Base-by-base conservation (phyloP, 2,888 invertebrate species). In the Ophion ventricosus region DNA sequence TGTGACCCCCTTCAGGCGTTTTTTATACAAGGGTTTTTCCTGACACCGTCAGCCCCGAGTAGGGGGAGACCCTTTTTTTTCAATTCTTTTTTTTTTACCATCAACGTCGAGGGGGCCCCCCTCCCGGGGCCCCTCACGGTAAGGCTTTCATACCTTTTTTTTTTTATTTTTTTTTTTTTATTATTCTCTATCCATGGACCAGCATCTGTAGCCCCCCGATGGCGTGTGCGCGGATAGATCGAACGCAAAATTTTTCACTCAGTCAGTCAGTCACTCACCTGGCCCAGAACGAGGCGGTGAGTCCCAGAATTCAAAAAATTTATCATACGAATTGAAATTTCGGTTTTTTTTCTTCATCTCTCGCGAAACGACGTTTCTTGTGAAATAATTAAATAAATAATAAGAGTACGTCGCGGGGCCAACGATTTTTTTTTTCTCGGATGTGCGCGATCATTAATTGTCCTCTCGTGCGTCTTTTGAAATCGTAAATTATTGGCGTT, bases 221-320 rank as follows among this genome's bases (percentile, higher is more conserved):
- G 79, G 78, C 77, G 74, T 66, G 77, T 74, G 83, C 64, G 80
- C n/a, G n/a, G n/a, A n/a, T 88, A 87, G 88, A 90, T 90, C 90
- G 92, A 90, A 90, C 90, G 92, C 90, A 88, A 89, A 91, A 92
- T 91, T 92, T 92, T 92, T 92, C 92, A 91, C 89, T 86, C 92
- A 91, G 90, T 86, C 87, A 90, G 92, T 90, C 91, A 92, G 92
- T 92, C 92, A 92, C 91, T 92, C 92, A 92, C 92, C 92, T 92
- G 92, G 92, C 89, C 91, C 89, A 91, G 90, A 88, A 90, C 91
- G 89, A 89, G 87, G 87, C 89, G 90, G 92, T 88, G 88, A 87
- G 89, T 84, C 87, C 88, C 87, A 66, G 35, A 86, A 87, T 86
- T 87, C 88, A 87, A 87, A 87, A 87, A 40, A 40, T n/a, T 74